Percentiles rank a stretch among this genome's conserved stretches.
Conservation (phyloP, 2,113 vertebrate species). For the Callorhinus ursinus region DNA sequence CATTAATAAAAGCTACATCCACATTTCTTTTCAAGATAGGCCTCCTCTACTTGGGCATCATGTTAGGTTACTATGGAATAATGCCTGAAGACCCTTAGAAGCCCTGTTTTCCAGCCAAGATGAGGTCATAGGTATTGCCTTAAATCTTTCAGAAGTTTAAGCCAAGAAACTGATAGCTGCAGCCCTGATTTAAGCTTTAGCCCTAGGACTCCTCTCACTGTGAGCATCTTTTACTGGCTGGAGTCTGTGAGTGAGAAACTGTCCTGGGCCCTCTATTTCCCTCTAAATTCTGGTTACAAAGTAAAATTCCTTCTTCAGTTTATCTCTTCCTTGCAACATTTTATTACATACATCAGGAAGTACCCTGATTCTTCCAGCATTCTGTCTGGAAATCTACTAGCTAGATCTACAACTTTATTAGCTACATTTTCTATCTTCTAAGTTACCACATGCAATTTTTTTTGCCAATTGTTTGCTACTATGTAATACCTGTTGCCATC, state of each 20-base stretch:
- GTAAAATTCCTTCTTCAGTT: neutral
- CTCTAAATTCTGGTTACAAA: neutral
- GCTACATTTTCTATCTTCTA: neutral
- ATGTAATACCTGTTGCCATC: neutral
- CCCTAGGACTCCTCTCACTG: neutral
- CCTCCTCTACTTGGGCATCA: neutral
- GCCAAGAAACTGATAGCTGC: neutral
- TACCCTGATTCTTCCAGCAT: neutral
- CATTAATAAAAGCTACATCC: neutral
- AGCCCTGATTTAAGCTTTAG: neutral
- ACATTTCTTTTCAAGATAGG: neutral
- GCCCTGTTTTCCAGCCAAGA: neutral
- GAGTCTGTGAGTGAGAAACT: neutral
- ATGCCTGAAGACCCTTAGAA: neutral
- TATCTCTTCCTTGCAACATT: neutral
- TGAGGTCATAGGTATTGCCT: neutral
- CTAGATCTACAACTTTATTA: neutral
- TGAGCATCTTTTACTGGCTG: neutral
- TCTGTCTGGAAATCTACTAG: conserved; percentile 9
- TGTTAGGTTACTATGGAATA: neutral
- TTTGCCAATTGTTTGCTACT: neutral
- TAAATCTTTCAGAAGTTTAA: neutral
- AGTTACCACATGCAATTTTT: neutral
- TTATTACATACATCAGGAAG: neutral
- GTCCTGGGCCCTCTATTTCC: neutral